Conservation (phyloP, 2,888 invertebrate genomes). For the Emmelina monodactyla region DNA sequence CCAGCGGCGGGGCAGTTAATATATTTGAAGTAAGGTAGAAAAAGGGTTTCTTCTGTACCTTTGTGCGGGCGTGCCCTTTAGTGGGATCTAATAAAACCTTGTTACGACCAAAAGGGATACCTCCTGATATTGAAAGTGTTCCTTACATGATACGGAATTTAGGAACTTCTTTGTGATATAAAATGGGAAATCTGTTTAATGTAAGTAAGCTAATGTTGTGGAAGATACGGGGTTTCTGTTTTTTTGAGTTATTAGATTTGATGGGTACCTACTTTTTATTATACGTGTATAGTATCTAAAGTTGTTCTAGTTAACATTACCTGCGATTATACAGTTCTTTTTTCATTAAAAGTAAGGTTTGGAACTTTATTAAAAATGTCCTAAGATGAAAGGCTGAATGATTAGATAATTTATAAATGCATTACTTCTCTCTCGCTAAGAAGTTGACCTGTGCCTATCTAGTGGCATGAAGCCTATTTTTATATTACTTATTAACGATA, state of each 20-base stretch:
- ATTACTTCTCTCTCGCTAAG: too few relatives aligned
- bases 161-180: conserved; percentile 61
- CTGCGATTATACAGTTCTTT: too few relatives aligned
- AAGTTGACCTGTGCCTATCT: too few relatives aligned
- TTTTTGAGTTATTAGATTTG: neutral
- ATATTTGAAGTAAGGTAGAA: conserved; percentile 66
- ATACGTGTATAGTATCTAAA: neutral
- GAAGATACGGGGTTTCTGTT: conserved; percentile 18
- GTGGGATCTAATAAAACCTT: conserved; percentile 67
- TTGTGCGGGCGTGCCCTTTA: conserved; percentile 65
- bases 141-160: conserved; percentile 66
- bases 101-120: conserved; percentile 67
- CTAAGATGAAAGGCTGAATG: too few relatives aligned
- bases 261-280: too few relatives aligned
- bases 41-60: conserved; percentile 63
- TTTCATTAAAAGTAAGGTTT: too few relatives aligned
- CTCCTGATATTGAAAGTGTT: conserved; percentile 66
- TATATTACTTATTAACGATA: too few relatives aligned
- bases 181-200: conserved; percentile 55
- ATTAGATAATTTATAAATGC: too few relatives aligned
- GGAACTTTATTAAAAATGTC: too few relatives aligned
- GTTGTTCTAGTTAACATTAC: too few relatives aligned
- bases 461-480: too few relatives aligned
- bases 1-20: conserved; percentile 63
- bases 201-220: conserved; percentile 31